Evolutionary conservation across 1,140 invertebrate genomes (phyloP), one percentile per base, ranked within the genome.

Genomic region (Schlechtendalia chinensis): DNA sequence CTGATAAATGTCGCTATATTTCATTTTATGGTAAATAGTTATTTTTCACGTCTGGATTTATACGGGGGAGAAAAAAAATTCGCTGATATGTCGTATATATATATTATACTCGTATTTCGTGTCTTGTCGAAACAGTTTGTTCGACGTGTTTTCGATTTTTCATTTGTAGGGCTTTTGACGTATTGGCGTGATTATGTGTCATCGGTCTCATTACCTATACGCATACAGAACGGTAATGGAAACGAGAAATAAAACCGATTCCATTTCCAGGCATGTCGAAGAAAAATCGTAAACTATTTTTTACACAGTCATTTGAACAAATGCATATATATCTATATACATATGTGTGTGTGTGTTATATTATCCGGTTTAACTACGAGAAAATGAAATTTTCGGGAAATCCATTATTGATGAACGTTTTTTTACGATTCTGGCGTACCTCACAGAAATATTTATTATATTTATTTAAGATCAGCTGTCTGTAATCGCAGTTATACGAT

Each of bases 241-340:
- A 63, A 63, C 27, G 29, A 63, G 29, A 63, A 63, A 63, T 61
- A 32, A 32, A 32, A 63, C 19, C 27, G 61, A 63, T 63, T 17
- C 17, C 27, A 63, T 63, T 63, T 10, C 19, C 29, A 29, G 8
- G 61, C 24, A 19, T 17, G 61, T 32, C 19, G 29, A 19, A 63
- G 61, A 29, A 17, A 63, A 63, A 63, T 32, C 61, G 61, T 32
- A 32, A 63, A 32, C 17, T 10, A 63, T 63, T 63, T 10, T 63
- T 32, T 29, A 61, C 1, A 16, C 14, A 27, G 24, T 61, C 29
- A 61, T 29, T 6, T 24, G 3, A 61, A 17, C 10, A 45, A 5
- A 10, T 45, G 10, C 39, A 45, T 45, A 10, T 45, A 45, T 45
- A 45, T 45, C 4, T 45, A 45, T 45, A 45, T 45, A 45, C 10